These are phyloP conservation scores for Agriopis aurantiaria DNA, from an alignment of 2,888 invertebrate species.

Conservation along the genomic window DNA sequence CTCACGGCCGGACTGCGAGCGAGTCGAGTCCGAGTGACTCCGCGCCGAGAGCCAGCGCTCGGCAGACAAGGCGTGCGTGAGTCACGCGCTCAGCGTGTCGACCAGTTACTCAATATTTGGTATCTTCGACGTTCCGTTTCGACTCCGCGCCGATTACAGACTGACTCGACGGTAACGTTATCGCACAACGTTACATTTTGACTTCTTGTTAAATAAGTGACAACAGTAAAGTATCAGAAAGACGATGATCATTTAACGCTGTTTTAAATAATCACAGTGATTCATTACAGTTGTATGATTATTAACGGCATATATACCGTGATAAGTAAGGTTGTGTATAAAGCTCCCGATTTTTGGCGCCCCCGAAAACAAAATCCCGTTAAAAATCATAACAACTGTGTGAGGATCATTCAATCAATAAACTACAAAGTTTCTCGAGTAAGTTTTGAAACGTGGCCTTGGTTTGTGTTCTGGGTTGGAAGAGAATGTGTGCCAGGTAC, in stretches of 20 bases:
- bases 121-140: neutral
- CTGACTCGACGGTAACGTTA: neutral
- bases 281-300: no score
- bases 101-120: constrained; percentile 8
- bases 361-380: no score
- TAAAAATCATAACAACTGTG: no score
- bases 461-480: neutral
- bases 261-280: no score
- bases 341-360: no score
- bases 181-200: neutral
- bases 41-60: neutral
- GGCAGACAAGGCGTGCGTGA: constrained; percentile 9
- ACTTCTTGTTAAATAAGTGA: neutral
- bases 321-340: no score
- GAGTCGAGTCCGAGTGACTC: neutral
- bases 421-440: constrained; percentile 3
- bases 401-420: constrained; percentile 19
- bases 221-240: constrained; percentile 24
- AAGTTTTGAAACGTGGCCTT: neutral
- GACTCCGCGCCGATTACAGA: neutral
- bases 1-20: neutral
- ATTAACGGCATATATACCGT: no score
- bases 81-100: neutral
- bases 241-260: constrained; percentile 3
- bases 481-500: neutral